These are phyloP conservation scores for Pituophis catenifer DNA, from an alignment of 2,113 vertebrate species.

Conservation along the genomic window DNA sequence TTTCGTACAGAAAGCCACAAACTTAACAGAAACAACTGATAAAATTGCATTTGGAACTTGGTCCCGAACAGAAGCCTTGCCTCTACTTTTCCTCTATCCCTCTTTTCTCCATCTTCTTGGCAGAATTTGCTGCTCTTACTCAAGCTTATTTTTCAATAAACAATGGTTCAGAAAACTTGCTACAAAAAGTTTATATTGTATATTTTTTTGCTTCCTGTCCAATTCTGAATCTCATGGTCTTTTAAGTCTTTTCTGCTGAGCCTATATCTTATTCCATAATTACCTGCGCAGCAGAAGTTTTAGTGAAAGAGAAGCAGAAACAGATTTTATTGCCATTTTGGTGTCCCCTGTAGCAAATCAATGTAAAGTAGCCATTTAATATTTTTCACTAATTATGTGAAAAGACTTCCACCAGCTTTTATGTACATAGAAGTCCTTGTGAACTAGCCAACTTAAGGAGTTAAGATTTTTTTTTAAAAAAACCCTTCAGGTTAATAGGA, in stretches of 20 bases:
- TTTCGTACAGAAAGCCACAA: background rate
- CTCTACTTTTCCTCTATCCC: background rate
- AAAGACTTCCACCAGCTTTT: background rate
- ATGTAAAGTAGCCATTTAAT: background rate
- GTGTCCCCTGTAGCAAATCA: background rate
- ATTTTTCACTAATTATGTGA: background rate
- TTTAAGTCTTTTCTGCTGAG: constrained; percentile 14
- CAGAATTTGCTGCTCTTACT: background rate
- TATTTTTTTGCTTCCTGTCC: constrained; percentile 58
- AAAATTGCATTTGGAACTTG: background rate
- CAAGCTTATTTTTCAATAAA: background rate
- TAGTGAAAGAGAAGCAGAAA: background rate
- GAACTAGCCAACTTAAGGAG: background rate
- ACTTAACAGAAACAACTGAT: background rate
- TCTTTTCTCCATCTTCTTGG: background rate
- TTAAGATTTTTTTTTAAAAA: background rate
- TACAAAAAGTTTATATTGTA: constrained; percentile 44
- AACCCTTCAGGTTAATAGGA: constrained; percentile 11
- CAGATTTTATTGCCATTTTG: background rate
- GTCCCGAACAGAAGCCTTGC: background rate
- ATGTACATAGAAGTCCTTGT: background rate
- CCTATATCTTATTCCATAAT: background rate
- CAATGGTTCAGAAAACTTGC: background rate
- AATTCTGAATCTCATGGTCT: background rate
- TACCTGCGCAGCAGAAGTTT: background rate